Evolutionary conservation across 2,888 invertebrate genomes (phyloP).

Genomic region (Drosophila infuscata): DNA sequence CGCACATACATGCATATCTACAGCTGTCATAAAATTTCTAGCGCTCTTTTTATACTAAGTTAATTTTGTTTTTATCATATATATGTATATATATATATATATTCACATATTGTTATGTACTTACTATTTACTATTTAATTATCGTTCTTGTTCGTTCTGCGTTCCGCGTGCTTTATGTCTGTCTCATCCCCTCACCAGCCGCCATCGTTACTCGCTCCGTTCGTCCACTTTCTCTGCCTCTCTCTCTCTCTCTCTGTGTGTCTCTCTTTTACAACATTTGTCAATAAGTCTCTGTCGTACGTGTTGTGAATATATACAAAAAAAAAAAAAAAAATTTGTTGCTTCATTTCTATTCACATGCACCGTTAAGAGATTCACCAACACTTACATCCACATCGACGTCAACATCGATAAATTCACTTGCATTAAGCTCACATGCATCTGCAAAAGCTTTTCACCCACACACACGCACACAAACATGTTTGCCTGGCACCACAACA

Average conservation of each 20-base stretch:
- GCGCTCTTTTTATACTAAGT: constrained; percentile 7
- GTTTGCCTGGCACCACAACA: constrained; percentile 31
- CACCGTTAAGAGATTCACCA: constrained; percentile 30
- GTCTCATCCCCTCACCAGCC: constrained; percentile 27
- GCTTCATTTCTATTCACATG: constrained; percentile 32
- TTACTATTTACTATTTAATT: constrained; percentile 27
- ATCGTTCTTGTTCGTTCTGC: constrained; percentile 34
- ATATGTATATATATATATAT: constrained; percentile 2
- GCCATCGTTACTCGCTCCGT: constrained; percentile 27
- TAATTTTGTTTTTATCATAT: constrained; percentile 9
- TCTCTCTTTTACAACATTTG: constrained; percentile 8
- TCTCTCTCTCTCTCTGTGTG: constrained; percentile 1
- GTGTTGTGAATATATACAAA: constrained; percentile 39
- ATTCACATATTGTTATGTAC: constrained; percentile 24
- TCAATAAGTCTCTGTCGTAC: constrained; percentile 30
- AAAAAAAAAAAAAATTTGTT: constrained; percentile 30
- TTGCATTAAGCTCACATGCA: constrained; percentile 16
- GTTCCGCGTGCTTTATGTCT: constrained; percentile 40
- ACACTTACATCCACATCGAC: constrained; percentile 11
- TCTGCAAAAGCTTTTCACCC: constrained; percentile 14
- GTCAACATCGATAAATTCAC: not conserved
- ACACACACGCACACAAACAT: constrained; percentile 5
- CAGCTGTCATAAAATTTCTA: constrained; percentile 2
- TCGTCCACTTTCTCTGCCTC: constrained; percentile 7
- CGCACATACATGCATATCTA: constrained; percentile 6